These are phyloP conservation scores for Phalloptychus januarius DNA, from an alignment of 2,797 vertebrate species.

Conservation along the genomic window DNA sequence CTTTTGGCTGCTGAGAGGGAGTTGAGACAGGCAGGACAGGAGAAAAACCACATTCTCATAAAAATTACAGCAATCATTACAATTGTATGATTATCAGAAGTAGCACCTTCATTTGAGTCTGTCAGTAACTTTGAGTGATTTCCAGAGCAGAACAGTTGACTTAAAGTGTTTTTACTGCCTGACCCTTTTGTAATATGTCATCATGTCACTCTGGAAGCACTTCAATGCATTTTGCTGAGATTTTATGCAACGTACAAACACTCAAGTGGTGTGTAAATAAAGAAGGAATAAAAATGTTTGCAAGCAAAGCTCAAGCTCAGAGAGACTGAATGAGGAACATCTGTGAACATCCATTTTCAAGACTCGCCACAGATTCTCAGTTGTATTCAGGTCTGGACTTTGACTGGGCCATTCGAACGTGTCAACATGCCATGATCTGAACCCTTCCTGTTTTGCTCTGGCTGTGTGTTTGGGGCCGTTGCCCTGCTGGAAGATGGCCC, in stretches of 20 bases:
- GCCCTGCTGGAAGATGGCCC: background rate
- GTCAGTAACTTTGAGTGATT: conserved; percentile 14
- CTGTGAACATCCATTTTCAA: background rate
- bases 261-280: background rate
- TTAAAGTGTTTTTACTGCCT: background rate
- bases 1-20: conserved; percentile 53
- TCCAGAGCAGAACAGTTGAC: conserved; percentile 11
- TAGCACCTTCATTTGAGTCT: conserved; percentile 42
- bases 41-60: background rate
- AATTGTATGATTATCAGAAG: conserved; percentile 51
- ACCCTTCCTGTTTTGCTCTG: background rate
- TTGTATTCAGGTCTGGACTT: background rate
- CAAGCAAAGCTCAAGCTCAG: background rate
- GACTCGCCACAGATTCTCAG: background rate
- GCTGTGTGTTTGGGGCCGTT: background rate
- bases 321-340: background rate
- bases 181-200: background rate
- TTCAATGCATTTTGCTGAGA: background rate
- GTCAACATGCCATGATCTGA: background rate
- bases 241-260: background rate
- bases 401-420: background rate
- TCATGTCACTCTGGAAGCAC: background rate
- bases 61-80: conserved; percentile 54
- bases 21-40: conserved; percentile 48
- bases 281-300: background rate